Conservation (phyloP, 2,797 vertebrate species). For the Hapalemur alaotrensis region DNA sequence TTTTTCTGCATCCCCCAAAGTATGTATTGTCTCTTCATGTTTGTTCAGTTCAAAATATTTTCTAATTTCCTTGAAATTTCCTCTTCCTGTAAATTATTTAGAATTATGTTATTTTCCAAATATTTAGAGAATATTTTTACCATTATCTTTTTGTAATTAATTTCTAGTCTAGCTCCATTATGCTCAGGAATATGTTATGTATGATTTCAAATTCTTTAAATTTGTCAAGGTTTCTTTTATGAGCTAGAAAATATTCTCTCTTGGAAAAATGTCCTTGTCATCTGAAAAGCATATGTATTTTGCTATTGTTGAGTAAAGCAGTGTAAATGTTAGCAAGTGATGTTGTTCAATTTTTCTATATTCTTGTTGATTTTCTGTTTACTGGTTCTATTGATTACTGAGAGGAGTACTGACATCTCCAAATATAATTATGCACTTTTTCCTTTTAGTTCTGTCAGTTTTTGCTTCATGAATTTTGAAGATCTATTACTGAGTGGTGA, state of each 20-base stretch:
- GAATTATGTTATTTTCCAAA: not conserved
- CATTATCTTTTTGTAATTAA: not conserved
- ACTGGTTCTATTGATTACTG: not conserved
- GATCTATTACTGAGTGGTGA: not conserved
- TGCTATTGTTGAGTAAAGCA: not conserved
- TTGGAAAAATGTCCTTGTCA: not conserved
- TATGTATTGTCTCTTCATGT: not conserved
- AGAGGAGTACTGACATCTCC: not conserved
- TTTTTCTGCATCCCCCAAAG: not conserved
- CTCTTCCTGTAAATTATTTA: not conserved
- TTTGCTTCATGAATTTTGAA: constrained; percentile 5
- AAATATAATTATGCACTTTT: not conserved
- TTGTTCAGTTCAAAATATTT: not conserved
- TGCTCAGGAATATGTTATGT: not conserved
- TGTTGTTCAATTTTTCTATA: not conserved
- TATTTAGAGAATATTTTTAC: not conserved
- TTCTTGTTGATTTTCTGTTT: not conserved
- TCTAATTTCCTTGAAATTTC: not conserved
- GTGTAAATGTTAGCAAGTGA: not conserved
- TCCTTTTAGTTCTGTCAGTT: not conserved
- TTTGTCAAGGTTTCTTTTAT: not conserved
- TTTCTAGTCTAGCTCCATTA: not conserved
- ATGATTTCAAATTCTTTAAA: not conserved
- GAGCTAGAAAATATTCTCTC: not conserved
- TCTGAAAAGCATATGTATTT: not conserved